Percentiles rank a stretch among this genome's conserved stretches.
phyloP scores from a whole-genome alignment of 2,797 vertebrate genomes.

The Decapterus maruadsi region DNA sequence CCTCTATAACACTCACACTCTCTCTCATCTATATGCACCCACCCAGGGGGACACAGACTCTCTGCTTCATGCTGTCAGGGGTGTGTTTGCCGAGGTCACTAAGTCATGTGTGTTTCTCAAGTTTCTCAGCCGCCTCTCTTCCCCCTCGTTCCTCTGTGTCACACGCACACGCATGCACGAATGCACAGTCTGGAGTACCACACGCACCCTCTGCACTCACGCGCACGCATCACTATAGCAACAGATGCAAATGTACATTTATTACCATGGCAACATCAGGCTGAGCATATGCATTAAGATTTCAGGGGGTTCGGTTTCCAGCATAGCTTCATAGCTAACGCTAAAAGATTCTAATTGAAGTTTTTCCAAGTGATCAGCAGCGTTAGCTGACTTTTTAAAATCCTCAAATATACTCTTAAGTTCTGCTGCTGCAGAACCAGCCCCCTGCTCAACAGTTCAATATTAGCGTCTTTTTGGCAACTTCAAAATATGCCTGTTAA shows the following conservation, averaged over 20 bases:
- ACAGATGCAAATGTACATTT: constrained; percentile 1
- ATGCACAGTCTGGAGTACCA: background rate
- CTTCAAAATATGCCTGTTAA: background rate
- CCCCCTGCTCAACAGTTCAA: no score
- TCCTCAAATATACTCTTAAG: no score
- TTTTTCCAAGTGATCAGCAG: background rate
- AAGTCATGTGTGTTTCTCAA: constrained; percentile 56
- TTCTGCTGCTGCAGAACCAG: background rate
- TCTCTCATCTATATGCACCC: background rate
- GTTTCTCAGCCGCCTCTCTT: constrained; percentile 54
- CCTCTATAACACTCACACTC: background rate
- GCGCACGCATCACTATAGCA: constrained; percentile 9
- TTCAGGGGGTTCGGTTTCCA: background rate
- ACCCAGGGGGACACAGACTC: background rate
- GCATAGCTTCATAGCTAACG: background rate
- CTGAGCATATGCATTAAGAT: constrained; percentile 4
- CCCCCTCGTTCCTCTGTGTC: background rate
- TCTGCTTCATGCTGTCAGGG: constrained; percentile 23
- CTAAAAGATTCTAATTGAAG: background rate
- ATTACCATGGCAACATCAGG: constrained; percentile 6
- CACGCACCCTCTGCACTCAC: background rate
- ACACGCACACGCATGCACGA: background rate
- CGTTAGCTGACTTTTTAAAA: background rate
- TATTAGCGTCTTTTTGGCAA: background rate
- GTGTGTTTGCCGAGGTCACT: constrained; percentile 66